Evolutionary conservation across 2,113 vertebrate species (phyloP), one percentile per base, ranked within the genome.

Genomic region (Catharus fuscescens): DNA sequence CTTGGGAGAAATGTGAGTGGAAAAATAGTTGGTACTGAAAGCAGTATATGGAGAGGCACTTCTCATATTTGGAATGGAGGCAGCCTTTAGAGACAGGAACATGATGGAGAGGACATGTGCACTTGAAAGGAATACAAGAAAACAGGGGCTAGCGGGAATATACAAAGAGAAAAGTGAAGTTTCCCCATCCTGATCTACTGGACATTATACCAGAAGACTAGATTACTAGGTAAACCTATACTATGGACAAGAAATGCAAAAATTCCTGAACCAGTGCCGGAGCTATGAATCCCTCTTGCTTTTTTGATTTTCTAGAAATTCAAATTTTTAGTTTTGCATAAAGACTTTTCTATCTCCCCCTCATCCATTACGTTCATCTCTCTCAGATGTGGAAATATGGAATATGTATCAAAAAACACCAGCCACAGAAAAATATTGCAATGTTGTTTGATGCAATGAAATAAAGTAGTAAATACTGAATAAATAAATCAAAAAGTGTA

Each of bases 141-240:
- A 64, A 69, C 38, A 7, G 6, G 5, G 53, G 11, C 23, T 0
- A 1, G 7, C 5, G 11, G 18, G 4, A 26, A 23, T 8, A 15
- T 14, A 24, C 26, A 28, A 56, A 56, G 29, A 72, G 10, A 54
- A 62, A 71, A 59, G 31, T 36, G 14, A 66, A 28, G 4, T 71
- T 87, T 79, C 21, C 12, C 5, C 5, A 4, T 67, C 44, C 8
- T 4, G 5, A 28, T 65, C n/a, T 80, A 28, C 48, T 80, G 57
- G 61, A 69, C 56, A 52, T 26, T 8, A 17, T 65, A 25, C 16
- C 47, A 26, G 57, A 67, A 79, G 24, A 60, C 11, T 62, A 34
- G 38, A 32, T 72, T 56, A 40, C 16, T 50, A 29, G 48, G 8
- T 64, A 50, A 80, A 18, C 42, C 57, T 34, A 6, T 28, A 7